Evolutionary conservation across 1,140 invertebrate genomes (phyloP).

Genomic region (Orchesella cincta): DNA sequence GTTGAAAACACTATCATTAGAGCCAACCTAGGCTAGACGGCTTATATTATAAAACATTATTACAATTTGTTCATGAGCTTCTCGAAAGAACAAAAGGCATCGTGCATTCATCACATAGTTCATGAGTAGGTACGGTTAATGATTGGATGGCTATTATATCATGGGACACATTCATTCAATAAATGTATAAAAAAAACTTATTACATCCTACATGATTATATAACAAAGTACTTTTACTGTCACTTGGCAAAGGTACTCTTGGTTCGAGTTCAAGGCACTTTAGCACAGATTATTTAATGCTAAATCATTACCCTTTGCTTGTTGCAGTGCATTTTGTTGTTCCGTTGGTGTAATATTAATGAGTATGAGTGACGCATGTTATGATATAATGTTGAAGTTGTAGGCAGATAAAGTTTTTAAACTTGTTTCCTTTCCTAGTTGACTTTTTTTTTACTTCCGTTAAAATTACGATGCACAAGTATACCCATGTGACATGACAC

Average conservation of each 20-base stretch:
- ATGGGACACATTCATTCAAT: too few species aligned
- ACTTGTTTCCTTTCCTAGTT: constrained; percentile 2
- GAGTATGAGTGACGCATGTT: neutral
- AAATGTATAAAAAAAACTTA: too few species aligned
- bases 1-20: too few species aligned
- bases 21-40: too few species aligned
- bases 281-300: neutral
- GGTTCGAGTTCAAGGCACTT: constrained; percentile 20
- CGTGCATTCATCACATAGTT: too few species aligned
- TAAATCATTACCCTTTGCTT: neutral
- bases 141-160: too few species aligned
- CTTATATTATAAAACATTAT: too few species aligned
- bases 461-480: neutral
- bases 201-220: too few species aligned
- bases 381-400: neutral
- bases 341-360: neutral
- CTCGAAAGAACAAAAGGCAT: too few species aligned
- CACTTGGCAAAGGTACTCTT: neutral
- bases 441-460: constrained; percentile 8
- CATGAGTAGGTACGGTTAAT: too few species aligned
- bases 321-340: neutral
- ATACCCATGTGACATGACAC: neutral
- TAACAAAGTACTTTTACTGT: constrained; percentile 13
- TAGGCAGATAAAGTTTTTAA: too few species aligned
- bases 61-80: too few species aligned